Base-by-base conservation (phyloP, 2,797 vertebrate species). In the Muraenolepis orangiensis region DNA sequence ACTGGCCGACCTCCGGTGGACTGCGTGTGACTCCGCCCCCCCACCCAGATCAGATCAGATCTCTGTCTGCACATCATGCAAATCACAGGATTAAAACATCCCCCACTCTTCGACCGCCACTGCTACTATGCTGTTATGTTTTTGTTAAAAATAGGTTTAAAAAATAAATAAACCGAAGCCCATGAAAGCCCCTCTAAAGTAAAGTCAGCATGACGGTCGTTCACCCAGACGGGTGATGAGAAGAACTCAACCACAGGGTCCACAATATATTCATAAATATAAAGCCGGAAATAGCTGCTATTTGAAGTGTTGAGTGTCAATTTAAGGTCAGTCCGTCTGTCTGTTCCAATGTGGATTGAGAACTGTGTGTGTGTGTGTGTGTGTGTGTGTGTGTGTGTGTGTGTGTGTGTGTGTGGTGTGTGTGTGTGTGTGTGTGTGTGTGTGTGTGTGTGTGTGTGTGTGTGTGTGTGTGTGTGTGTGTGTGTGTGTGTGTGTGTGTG, bases 241-340 rank as follows among this genome's bases (percentile, higher is more conserved):
- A 18, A 34, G 32, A 3, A n/a, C 16, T 38, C 46, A 13, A 42
- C 69, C 26, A 28, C 11, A 29, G 32, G 69, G 32, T 11, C 32
- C 3, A 20, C 23, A 66, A 66, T 26, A 66, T 26, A 66, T 10
- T 7, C 26, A 66, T 26, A 23, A 26, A 26, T 28, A 28, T 20
- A 20, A 20, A 51, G 16, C 61, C 28, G n/a, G 4, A 61, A 61
- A n/a, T n/a, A n/a, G n/a, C n/a, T 79, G 76, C 69, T 71, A 14
- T 42, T 42, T 42, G 40, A 42, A 6, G 23, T 2, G 10, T 38
- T 29, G 14, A 40, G 30, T 66, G 74, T 79, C 77, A 76, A 46
- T 68, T 69, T 80, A 81, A 87, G 84, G 87, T 87, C 84, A 84
- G 8, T 68, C 76, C 83, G 72, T 71, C 78, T 78, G 72, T 71